Evolutionary conservation across 2,113 vertebrate species (phyloP).

Genomic region (Perca schrenkii): DNA sequence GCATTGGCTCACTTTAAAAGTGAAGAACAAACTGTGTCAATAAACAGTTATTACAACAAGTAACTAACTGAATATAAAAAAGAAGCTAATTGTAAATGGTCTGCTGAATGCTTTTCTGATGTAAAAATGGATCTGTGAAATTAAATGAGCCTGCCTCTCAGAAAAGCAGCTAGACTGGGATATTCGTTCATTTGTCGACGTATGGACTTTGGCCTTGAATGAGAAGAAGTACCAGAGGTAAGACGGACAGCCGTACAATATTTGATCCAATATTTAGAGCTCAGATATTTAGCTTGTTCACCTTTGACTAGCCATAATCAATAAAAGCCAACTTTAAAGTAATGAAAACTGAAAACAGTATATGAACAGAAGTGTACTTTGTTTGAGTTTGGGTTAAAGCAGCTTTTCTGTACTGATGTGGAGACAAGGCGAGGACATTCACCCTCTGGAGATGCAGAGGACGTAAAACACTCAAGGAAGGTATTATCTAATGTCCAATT

Average conservation of each 20-base stretch:
- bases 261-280: slow-evolving; percentile 10
- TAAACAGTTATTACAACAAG: slow-evolving; percentile 6
- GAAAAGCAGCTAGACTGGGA: neutral
- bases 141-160: neutral
- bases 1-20: slow-evolving; percentile 2
- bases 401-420: slow-evolving; percentile 51
- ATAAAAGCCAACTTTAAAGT: slow-evolving; percentile 59
- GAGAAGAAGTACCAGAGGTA: slow-evolving; percentile 23
- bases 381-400: slow-evolving; percentile 45
- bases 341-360: slow-evolving; percentile 37
- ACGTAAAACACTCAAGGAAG: slow-evolving; percentile 64
- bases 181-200: slow-evolving; percentile 19
- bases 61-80: slow-evolving; percentile 13
- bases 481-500: slow-evolving; percentile 77
- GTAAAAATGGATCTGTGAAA: slow-evolving; percentile 9
- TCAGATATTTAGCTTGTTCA: slow-evolving; percentile 7
- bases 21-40: slow-evolving; percentile 23
- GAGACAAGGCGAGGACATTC: slow-evolving; percentile 52
- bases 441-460: slow-evolving; percentile 62
- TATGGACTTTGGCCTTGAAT: slow-evolving; percentile 24
- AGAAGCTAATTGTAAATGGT: slow-evolving; percentile 5
- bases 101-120: neutral
- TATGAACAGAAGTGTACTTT: slow-evolving; percentile 38
- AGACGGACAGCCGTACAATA: slow-evolving; percentile 11
- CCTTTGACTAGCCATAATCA: slow-evolving; percentile 44